Percentiles rank a stretch among this genome's conserved stretches.
Evolutionary conservation across 2,888 invertebrate species (phyloP).

Genomic region (Dynastes hyllus): DNA sequence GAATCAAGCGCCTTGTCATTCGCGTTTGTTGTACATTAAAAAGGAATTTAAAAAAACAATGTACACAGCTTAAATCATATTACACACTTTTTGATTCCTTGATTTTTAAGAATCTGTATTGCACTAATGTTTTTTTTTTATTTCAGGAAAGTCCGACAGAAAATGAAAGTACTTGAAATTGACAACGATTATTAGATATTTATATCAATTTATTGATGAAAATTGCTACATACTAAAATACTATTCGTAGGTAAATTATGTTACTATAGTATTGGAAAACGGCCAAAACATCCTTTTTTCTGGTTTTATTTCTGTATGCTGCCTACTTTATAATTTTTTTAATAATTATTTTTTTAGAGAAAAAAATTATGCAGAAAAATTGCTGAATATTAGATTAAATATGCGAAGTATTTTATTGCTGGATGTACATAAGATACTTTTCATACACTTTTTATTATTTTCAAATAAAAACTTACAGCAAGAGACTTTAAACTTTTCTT

Average conservation of each 20-base stretch:
- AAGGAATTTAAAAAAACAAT: too few species aligned
- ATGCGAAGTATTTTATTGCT: constrained; percentile 56
- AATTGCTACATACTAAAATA: constrained; percentile 60
- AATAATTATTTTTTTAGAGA: constrained; percentile 49
- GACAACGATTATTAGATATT: constrained; percentile 45
- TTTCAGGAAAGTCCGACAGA: constrained; percentile 65
- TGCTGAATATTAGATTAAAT: constrained; percentile 57
- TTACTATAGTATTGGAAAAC: constrained; percentile 45
- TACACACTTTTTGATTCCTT: too few species aligned
- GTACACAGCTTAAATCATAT: too few species aligned
- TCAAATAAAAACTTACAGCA: constrained; percentile 53
- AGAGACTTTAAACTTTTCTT: constrained; percentile 45
- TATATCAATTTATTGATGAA: constrained; percentile 48
- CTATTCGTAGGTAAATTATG: constrained; percentile 61
- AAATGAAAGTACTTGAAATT: constrained; percentile 60
- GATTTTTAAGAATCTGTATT: too few species aligned
- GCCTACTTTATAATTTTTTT: constrained; percentile 3
- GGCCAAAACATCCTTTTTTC: background rate
- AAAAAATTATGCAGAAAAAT: constrained; percentile 8
- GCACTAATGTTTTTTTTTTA: constrained; percentile 8
- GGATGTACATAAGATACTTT: constrained; percentile 39
- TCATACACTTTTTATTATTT: constrained; percentile 55
- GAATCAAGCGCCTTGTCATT: too few species aligned
- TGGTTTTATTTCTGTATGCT: constrained; percentile 44
- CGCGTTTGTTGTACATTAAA: too few species aligned